Evolutionary conservation across 2,888 invertebrate species (phyloP).

Genomic region (Phaonia tiefii): DNA sequence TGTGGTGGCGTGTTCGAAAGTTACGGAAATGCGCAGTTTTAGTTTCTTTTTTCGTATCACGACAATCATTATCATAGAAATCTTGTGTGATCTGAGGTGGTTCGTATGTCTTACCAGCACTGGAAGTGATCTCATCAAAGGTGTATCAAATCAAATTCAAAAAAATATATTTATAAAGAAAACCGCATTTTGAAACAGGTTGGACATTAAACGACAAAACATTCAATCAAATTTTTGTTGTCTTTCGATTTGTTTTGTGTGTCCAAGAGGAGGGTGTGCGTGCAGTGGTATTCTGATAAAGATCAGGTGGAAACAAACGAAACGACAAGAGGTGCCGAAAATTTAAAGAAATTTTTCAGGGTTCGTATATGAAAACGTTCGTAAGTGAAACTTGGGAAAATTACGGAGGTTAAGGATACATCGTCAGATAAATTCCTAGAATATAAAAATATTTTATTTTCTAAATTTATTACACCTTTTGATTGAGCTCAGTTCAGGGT

Average conservation of each 20-base stretch:
- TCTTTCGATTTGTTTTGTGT: conserved; percentile 3
- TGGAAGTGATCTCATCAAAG: conserved; percentile 54
- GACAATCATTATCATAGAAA: conserved; percentile 55
- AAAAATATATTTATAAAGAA: not conserved
- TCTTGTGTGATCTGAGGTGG: conserved; percentile 26
- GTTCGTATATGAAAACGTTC: too few species aligned
- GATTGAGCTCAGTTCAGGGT: too few species aligned
- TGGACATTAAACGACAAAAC: conserved; percentile 42
- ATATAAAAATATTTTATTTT: too few species aligned
- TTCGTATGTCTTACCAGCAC: not conserved
- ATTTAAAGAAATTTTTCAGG: too few species aligned
- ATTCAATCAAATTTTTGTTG: conserved; percentile 29
- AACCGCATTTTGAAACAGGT: conserved; percentile 47
- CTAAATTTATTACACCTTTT: too few species aligned
- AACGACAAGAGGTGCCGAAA: too few species aligned
- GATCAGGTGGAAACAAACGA: too few species aligned
- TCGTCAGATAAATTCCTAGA: too few species aligned
- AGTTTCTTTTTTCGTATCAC: conserved; percentile 35
- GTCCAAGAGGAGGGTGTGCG: conserved; percentile 42
- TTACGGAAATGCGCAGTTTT: conserved; percentile 52
- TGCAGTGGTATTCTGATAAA: too few species aligned
- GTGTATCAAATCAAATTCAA: conserved; percentile 14
- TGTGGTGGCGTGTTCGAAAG: conserved; percentile 45
- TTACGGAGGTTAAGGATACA: too few species aligned
- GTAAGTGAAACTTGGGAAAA: too few species aligned